These are phyloP conservation scores for Dicycla oo DNA, from an alignment of 2,888 invertebrate species.

Conservation along the genomic window DNA sequence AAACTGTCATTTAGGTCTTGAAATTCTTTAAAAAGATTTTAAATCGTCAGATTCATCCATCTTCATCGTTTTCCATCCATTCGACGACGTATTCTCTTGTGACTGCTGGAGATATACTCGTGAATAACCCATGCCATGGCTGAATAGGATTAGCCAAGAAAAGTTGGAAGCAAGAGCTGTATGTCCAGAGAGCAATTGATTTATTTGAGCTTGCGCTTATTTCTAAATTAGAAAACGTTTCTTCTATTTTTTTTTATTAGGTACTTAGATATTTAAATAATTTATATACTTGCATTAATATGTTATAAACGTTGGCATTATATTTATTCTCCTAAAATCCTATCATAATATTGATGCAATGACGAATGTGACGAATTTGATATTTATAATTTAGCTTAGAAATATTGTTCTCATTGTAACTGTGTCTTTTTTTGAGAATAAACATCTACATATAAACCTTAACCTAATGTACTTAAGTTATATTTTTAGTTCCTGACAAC, in stretches of 20 bases:
- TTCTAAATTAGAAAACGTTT: too few relatives aligned
- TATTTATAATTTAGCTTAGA: neutral
- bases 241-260: neutral
- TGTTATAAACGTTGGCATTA: neutral
- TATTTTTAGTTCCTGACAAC: neutral
- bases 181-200: neutral
- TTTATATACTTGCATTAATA: neutral
- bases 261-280: neutral
- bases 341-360: too few relatives aligned
- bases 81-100: slow-evolving; percentile 30
- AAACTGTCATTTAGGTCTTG: slow-evolving; percentile 6
- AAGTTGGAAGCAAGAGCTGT: slow-evolving; percentile 1
- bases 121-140: slow-evolving; percentile 17
- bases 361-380: neutral
- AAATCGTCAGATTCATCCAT: slow-evolving; percentile 33
- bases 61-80: slow-evolving; percentile 32
- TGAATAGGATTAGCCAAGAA: slow-evolving; percentile 37
- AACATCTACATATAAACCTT: neutral
- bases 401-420: neutral
- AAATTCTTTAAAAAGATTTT: slow-evolving; percentile 22
- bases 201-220: neutral
- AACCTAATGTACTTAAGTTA: neutral
- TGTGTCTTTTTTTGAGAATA: neutral
- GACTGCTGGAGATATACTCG: slow-evolving; percentile 23
- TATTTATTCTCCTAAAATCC: neutral